Percentiles rank a stretch among this genome's conserved stretches.
Evolutionary conservation across 23 tunicate genomes (phyloP).

Genomic region (Trididemnum clinides): DNA sequence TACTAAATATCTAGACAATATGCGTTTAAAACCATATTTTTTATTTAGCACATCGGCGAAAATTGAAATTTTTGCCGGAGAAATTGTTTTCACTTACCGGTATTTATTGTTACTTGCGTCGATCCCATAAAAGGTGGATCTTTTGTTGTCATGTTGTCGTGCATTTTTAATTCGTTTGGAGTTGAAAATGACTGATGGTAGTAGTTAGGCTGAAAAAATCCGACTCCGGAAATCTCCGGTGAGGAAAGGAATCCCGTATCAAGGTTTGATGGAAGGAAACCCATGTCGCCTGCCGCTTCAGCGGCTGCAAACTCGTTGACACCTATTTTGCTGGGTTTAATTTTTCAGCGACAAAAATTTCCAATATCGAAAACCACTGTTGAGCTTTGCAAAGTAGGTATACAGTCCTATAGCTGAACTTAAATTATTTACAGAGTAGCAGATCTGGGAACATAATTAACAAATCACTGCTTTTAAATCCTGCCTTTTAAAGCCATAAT

Average conservation of each 20-base stretch:
- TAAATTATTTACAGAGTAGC: no score
- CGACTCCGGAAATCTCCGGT: constrained; percentile 18
- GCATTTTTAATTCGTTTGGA: neutral
- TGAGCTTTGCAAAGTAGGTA: no score
- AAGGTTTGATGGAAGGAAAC: constrained; percentile 4
- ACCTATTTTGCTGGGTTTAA: constrained; percentile 53
- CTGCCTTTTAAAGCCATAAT: no score
- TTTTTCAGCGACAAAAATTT: no score
- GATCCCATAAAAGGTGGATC: neutral
- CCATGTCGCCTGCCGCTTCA: constrained; percentile 27
- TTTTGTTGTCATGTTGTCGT: neutral
- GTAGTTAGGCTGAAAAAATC: neutral
- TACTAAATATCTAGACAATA: no score
- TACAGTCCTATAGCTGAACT: no score
- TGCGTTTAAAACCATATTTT: no score
- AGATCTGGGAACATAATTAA: no score
- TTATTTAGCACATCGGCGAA: neutral
- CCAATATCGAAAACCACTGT: no score
- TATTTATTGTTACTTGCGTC: neutral
- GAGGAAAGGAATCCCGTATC: constrained; percentile 31
- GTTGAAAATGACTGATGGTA: neutral
- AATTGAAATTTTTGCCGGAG: neutral
- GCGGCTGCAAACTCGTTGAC: constrained; percentile 32
- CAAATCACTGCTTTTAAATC: no score
- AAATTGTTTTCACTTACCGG: constrained; percentile 23